Percentiles rank a stretch among this genome's conserved stretches.
phyloP scores from a whole-genome alignment of 2,888 invertebrate species.

The Drosophila ustulata region DNA sequence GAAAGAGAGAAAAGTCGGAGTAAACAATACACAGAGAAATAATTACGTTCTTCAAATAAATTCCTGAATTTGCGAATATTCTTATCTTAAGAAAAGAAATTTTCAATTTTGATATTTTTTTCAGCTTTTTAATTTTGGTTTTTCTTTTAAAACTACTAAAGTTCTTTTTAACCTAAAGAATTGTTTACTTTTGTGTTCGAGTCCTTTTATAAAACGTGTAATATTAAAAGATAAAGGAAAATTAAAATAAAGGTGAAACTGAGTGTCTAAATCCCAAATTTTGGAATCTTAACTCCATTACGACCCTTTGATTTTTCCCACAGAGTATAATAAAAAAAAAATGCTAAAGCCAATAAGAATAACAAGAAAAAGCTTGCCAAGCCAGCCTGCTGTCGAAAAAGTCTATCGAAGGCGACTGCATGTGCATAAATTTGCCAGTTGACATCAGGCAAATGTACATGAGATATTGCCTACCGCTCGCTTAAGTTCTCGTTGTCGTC shows the following conservation, averaged over 20 bases:
- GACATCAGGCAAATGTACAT: constrained; percentile 68
- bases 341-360: constrained; percentile 24
- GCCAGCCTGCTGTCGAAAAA: constrained; percentile 45
- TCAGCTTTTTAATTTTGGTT: too few species aligned
- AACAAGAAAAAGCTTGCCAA: constrained; percentile 34
- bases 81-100: too few species aligned
- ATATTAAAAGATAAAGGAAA: too few species aligned
- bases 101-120: too few species aligned
- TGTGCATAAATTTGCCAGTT: constrained; percentile 72
- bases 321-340: constrained; percentile 11
- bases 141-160: not conserved
- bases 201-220: too few species aligned
- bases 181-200: too few species aligned
- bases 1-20: not conserved
- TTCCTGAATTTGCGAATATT: too few species aligned
- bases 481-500: not conserved
- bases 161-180: too few species aligned
- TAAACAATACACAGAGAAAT: too few species aligned
- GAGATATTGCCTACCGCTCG: constrained; percentile 63
- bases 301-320: not conserved
- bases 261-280: not conserved
- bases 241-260: too few species aligned
- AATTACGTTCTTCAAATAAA: too few species aligned
- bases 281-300: not conserved
- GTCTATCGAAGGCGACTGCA: constrained; percentile 57